Conservation (phyloP, 2,888 invertebrate genomes). For the Allacma fusca region DNA sequence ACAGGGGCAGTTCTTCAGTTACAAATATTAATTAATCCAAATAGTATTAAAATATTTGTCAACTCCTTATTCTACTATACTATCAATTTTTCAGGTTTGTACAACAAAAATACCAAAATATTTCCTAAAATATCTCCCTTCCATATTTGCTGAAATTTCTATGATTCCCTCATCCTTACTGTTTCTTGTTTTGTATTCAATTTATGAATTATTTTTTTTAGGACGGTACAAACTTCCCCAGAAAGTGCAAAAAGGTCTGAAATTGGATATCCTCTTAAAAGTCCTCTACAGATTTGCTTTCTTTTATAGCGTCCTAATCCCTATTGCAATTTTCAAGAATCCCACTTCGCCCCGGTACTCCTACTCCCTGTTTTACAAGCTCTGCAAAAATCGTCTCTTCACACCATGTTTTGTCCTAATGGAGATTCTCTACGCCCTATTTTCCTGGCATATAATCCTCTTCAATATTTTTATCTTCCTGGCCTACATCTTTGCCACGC, state of each 20-base stretch:
- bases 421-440: slow-evolving; percentile 17
- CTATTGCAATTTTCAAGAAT: slow-evolving; percentile 19
- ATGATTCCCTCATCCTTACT: too few species aligned
- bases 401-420: background rate
- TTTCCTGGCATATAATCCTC: slow-evolving; percentile 28
- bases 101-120: too few species aligned
- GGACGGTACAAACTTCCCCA: too few species aligned
- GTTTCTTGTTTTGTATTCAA: too few species aligned
- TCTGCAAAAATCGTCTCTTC: background rate
- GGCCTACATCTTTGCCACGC: background rate
- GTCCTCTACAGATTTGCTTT: slow-evolving; percentile 18
- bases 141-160: too few species aligned
- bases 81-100: background rate
- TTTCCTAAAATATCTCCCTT: too few species aligned
- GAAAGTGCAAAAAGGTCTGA: background rate
- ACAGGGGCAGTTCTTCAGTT: background rate
- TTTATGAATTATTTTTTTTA: too few species aligned
- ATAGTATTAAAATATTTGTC: background rate
- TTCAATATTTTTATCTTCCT: slow-evolving; percentile 26
- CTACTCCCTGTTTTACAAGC: slow-evolving; percentile 10
- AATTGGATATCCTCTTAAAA: background rate
- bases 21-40: background rate
- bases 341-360: slow-evolving; percentile 10
- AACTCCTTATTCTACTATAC: slow-evolving; percentile 3
- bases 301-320: background rate